phyloP scores from a whole-genome alignment of 2,113 vertebrate genomes.

The Microtus ochrogaster region DNA sequence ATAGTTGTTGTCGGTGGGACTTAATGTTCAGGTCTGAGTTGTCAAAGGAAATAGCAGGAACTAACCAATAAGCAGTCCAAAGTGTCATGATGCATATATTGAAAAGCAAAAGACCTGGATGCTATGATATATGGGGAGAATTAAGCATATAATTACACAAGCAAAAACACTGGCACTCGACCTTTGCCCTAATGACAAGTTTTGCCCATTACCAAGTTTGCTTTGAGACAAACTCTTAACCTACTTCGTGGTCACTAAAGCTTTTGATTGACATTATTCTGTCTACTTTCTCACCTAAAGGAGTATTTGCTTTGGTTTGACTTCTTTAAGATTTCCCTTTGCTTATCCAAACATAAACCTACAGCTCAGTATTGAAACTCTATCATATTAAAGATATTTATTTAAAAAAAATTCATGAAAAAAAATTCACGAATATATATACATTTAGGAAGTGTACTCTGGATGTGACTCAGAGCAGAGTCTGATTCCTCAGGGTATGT shows the following conservation, averaged over 20 bases:
- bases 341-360: conserved; percentile 90
- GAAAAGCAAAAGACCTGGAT: conserved; percentile 90
- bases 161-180: conserved; percentile 93
- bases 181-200: conserved; percentile 94
- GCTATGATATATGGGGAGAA: conserved; percentile 87
- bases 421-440: conserved; percentile 63
- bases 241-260: conserved; percentile 91
- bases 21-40: conserved; percentile 94
- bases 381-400: conserved; percentile 85
- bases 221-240: conserved; percentile 90
- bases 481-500: conserved; percentile 59
- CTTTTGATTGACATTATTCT: conserved; percentile 92
- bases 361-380: conserved; percentile 83
- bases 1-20: conserved; percentile 95
- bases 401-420: conserved; percentile 13
- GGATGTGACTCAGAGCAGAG: not conserved
- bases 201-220: conserved; percentile 88
- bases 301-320: conserved; percentile 88
- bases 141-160: conserved; percentile 97
- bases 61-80: conserved; percentile 97
- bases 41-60: conserved; percentile 96
- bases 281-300: conserved; percentile 92
- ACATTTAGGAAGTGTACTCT: conserved; percentile 27
- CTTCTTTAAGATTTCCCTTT: conserved; percentile 90
- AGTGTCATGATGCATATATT: conserved; percentile 88